A percentile compares a stretch with the other conserved stretches of the same genome.
Evolutionary conservation across 2,797 vertebrate genomes (phyloP).

Genomic region (Gila robusta): DNA sequence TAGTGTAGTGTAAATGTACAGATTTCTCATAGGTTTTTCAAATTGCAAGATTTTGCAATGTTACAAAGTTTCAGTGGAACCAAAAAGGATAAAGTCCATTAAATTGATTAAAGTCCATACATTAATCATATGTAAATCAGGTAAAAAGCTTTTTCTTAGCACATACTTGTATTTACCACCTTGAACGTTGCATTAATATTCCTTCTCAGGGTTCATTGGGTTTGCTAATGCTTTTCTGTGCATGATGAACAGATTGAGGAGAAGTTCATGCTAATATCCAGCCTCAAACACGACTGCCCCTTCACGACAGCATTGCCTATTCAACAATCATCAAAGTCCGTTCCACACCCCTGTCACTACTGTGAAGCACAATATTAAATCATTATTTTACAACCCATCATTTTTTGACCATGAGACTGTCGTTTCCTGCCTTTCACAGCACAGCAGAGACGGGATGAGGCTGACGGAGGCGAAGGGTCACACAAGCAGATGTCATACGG

Average conservation of each 20-base stretch:
- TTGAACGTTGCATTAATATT: background rate
- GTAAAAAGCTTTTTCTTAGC: background rate
- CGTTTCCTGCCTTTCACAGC: slow-evolving; percentile 45
- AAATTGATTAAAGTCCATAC: background rate
- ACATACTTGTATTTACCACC: background rate
- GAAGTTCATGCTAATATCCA: slow-evolving; percentile 38
- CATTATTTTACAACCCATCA: slow-evolving; percentile 57
- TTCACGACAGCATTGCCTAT: slow-evolving; percentile 43
- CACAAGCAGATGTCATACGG: slow-evolving; percentile 47
- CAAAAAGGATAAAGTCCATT: background rate
- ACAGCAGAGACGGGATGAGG: slow-evolving; percentile 31
- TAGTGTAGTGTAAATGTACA: background rate
- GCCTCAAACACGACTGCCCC: slow-evolving; percentile 32
- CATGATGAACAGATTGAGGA: slow-evolving; percentile 36
- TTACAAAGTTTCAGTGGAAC: background rate
- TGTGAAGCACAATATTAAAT: slow-evolving; percentile 51
- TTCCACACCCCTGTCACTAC: slow-evolving; percentile 56
- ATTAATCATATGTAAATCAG: background rate
- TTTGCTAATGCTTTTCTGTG: slow-evolving; percentile 29
- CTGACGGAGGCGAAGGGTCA: slow-evolving; percentile 39
- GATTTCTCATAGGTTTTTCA: background rate
- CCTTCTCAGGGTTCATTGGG: background rate
- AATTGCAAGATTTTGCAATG: background rate
- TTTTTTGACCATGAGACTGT: slow-evolving; percentile 54
- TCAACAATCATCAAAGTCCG: slow-evolving; percentile 46